Evolutionary conservation across 1,140 invertebrate genomes (phyloP), one percentile per base, ranked within the genome.

Genomic region (Drusus annulatus): DNA sequence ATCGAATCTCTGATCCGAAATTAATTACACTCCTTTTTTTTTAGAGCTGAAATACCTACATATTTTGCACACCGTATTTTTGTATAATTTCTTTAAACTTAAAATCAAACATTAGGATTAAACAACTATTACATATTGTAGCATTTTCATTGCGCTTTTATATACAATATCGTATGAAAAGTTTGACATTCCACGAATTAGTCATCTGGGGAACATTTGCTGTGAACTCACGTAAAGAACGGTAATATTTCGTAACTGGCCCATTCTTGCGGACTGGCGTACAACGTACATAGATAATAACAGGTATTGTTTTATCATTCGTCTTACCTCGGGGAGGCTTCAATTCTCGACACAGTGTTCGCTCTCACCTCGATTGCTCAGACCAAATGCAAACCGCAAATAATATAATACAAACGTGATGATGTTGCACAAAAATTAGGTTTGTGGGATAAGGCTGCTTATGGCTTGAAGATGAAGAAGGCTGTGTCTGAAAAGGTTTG

Each of bases 291-390:
- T 17, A 25, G 54, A 21, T 76, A 76, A 76, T 76, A 76, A 76
- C 74, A 76, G 74, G 74, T 76, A 76, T 76, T 76, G 74, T 76
- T 54, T 76, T 76, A 76, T 60, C 74, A 62, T 76, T 62, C 28
- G 17, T 74, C 15, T 50, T 74, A 56, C 69, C 50, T 54, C 69
- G 21, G 51, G 21, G 50, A 63, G 19, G n/a, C 62, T n/a, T 28
- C 23, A 31, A 65, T 28, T n/a, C 62, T 31, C 25, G n/a, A 10
- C 36, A 45, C 8, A 45, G 36, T 45, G 36, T 45, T 45, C 25
- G 15, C 62, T 65, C 62, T 65, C 62, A 65, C 62, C 62, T 65
- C 56, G 56, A 58, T 21, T 60, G 56, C 56, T 19, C 56, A 23
- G 2, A 45, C 36, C 36, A 45, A 60, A 60, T 60, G 17, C 56